phyloP scores from a whole-genome alignment of 2,797 vertebrate species.

The Cirrhinus molitorella region DNA sequence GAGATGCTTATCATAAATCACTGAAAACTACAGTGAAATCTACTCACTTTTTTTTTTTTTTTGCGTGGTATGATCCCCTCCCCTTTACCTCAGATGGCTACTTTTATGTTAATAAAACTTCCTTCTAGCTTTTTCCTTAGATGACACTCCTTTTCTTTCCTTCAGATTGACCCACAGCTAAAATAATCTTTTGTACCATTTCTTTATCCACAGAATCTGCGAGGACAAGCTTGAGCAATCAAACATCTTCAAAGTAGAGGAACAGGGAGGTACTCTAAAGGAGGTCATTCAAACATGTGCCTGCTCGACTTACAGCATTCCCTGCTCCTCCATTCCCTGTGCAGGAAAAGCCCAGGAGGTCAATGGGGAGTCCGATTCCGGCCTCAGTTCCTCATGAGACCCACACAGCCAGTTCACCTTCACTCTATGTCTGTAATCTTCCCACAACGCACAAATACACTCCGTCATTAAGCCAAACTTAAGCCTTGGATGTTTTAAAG shows the following conservation, averaged over 20 bases:
- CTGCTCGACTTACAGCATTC: constrained; percentile 85
- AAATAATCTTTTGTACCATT: not conserved
- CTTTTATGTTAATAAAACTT: not conserved
- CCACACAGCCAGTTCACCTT: not conserved
- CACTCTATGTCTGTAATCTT: not conserved
- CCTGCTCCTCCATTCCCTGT: constrained; percentile 77
- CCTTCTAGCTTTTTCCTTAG: not conserved
- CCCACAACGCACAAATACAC: constrained; percentile 13
- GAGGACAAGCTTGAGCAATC: constrained; percentile 88
- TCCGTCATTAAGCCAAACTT: constrained; percentile 17
- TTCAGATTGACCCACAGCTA: not conserved
- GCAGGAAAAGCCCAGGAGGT: constrained; percentile 61
- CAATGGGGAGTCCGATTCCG: constrained; percentile 75
- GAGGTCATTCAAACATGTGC: constrained; percentile 87
- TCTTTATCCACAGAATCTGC: constrained; percentile 83
- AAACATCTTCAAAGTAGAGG: constrained; percentile 95
- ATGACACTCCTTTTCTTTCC: not conserved
- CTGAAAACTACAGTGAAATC: not conserved
- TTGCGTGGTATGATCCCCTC: constrained; percentile 1
- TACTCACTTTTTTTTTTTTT: too few relatives aligned
- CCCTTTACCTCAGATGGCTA: not conserved
- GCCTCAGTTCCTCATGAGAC: constrained; percentile 77
- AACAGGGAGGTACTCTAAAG: constrained; percentile 81
- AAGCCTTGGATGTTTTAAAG: not conserved
- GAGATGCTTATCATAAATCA: not conserved